Conservation (phyloP, 2,797 vertebrate species). For the Carduelis carduelis region DNA sequence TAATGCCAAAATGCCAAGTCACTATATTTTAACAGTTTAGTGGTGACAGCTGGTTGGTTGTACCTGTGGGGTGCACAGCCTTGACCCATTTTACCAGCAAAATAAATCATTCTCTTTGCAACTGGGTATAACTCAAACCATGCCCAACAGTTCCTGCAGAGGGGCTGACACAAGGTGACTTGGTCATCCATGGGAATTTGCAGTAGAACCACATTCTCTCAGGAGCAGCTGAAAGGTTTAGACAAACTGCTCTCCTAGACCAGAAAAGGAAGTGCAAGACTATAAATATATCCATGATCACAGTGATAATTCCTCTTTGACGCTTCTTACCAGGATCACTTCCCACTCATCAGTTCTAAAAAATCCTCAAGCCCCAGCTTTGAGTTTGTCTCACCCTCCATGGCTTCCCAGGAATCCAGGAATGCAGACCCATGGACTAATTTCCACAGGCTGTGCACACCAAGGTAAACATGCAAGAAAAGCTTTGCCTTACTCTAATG, state of each 20-base stretch:
- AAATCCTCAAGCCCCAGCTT: not conserved
- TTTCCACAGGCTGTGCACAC: not conserved
- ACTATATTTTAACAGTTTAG: not conserved
- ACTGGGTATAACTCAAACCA: not conserved
- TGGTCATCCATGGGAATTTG: not conserved
- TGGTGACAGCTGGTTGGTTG: not conserved
- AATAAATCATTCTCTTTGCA: not conserved
- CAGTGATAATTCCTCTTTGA: not conserved
- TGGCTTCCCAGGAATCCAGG: not conserved
- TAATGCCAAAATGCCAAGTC: not conserved
- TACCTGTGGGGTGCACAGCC: not conserved
- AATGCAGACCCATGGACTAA: not conserved
- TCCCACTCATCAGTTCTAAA: constrained; percentile 23
- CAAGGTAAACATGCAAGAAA: not conserved
- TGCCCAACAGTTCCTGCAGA: not conserved
- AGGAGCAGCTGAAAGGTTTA: not conserved
- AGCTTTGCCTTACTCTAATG: not conserved
- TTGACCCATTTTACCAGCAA: not conserved
- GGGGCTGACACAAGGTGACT: not conserved
- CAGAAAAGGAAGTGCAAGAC: not conserved
- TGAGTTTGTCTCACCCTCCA: not conserved
- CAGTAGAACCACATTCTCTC: not conserved
- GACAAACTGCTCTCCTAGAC: not conserved
- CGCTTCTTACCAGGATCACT: not conserved
- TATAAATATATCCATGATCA: not conserved